A percentile compares a stretch with the other conserved stretches of the same genome.
phyloP scores from a whole-genome alignment of 2,113 vertebrate genomes.

The Ascaphus truei region DNA sequence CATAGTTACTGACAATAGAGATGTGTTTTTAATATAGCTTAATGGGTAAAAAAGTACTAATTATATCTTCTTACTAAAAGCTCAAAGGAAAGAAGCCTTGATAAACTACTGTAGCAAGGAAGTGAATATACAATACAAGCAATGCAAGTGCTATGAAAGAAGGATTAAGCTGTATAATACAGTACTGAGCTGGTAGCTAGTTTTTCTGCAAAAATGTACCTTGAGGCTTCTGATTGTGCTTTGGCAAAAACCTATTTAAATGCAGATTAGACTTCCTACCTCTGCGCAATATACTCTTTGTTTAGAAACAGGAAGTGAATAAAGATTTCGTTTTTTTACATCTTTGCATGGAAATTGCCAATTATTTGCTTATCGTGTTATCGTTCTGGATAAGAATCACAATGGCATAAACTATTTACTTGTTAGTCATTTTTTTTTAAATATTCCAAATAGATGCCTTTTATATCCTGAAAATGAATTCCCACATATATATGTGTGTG shows the following conservation, averaged over 20 bases:
- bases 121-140: background rate
- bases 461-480: too few relatives aligned
- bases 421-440: too few relatives aligned
- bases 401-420: background rate
- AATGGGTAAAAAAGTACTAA: background rate
- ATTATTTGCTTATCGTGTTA: constrained; percentile 15
- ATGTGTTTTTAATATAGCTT: background rate
- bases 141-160: background rate
- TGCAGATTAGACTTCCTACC: constrained; percentile 25
- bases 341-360: background rate
- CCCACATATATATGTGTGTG: too few relatives aligned
- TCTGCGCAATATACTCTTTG: background rate
- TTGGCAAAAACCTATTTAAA: constrained; percentile 31
- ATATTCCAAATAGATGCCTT: too few relatives aligned
- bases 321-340: background rate
- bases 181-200: background rate
- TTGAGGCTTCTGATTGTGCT: constrained; percentile 4
- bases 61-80: background rate
- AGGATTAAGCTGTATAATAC: background rate
- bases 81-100: background rate
- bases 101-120: background rate
- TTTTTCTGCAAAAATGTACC: background rate
- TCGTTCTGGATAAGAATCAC: background rate
- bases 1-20: background rate
- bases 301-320: constrained; percentile 7